Evolutionary conservation across 2,113 vertebrate species (phyloP).

Genomic region (Brachirus orientalis): DNA sequence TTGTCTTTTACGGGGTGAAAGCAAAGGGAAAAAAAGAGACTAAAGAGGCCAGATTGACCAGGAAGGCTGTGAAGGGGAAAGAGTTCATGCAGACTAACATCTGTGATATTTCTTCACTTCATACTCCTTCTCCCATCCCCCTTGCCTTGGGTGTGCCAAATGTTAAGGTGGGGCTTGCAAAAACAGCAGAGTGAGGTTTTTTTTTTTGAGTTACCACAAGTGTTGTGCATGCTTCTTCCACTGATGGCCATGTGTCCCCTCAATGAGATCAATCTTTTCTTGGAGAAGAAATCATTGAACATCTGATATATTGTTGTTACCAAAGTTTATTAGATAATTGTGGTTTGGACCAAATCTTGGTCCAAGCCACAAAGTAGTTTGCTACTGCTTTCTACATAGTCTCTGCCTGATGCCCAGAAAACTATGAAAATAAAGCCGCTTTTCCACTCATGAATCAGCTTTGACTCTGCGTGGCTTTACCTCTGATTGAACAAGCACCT

Average conservation of each 20-base stretch:
- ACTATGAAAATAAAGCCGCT: not conserved
- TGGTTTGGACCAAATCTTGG: not conserved
- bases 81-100: constrained; percentile 73
- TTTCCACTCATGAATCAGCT: too few relatives aligned
- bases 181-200: constrained; percentile 59
- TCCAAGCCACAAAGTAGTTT: too few relatives aligned
- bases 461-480: too few relatives aligned
- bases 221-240: constrained; percentile 34
- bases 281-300: not conserved
- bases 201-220: constrained; percentile 34
- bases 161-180: constrained; percentile 70
- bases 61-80: constrained; percentile 71
- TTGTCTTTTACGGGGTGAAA: constrained; percentile 46
- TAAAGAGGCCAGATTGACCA: constrained; percentile 68
- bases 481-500: too few relatives aligned
- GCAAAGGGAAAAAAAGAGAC: constrained; percentile 1
- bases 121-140: constrained; percentile 52
- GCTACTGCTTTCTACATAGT: not conserved
- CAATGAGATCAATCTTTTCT: not conserved
- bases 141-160: constrained; percentile 60
- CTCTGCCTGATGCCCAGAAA: not conserved
- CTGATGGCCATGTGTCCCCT: constrained; percentile 14
- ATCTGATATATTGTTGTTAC: not conserved
- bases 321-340: not conserved
- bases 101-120: constrained; percentile 72